Conservation (phyloP, 2,888 invertebrate species). For the Brenthis daphne region DNA sequence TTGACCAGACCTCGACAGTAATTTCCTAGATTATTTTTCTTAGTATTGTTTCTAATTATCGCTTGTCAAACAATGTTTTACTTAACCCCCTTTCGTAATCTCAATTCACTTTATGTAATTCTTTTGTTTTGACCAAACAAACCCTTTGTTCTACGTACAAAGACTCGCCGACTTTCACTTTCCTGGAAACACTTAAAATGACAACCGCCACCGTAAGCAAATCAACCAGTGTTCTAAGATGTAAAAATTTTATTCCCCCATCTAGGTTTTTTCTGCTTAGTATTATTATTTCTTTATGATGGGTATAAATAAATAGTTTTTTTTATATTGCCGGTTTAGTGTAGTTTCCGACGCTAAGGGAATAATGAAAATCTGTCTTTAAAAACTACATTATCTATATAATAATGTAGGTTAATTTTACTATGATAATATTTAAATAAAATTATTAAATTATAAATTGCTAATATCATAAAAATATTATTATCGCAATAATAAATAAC, state of each 20-base stretch:
- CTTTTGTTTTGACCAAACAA: conserved; percentile 20
- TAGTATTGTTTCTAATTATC: neutral
- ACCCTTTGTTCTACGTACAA: conserved; percentile 27
- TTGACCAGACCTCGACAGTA: too few relatives aligned
- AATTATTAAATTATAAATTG: neutral
- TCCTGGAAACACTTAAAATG: conserved; percentile 34
- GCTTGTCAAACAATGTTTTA: conserved; percentile 4
- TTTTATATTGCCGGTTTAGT: too few relatives aligned
- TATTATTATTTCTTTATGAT: neutral
- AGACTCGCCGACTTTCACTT: conserved; percentile 30
- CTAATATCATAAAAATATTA: neutral
- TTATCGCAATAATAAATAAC: neutral
- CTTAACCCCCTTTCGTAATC: conserved; percentile 15
- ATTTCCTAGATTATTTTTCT: too few relatives aligned
- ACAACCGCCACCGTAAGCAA: conserved; percentile 34
- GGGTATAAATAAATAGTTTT: too few relatives aligned
- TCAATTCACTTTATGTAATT: conserved; percentile 14
- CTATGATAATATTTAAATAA: too few relatives aligned
- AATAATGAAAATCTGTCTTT: too few relatives aligned
- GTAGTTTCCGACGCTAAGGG: too few relatives aligned
- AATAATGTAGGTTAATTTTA: too few relatives aligned
- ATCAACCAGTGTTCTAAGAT: conserved; percentile 31
- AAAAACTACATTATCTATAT: too few relatives aligned
- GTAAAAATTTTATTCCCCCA: neutral
- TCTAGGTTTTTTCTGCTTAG: neutral